Evolutionary conservation across 2,797 vertebrate species (phyloP), one percentile per base, ranked within the genome.

Genomic region (Premnoplex brunnescens): DNA sequence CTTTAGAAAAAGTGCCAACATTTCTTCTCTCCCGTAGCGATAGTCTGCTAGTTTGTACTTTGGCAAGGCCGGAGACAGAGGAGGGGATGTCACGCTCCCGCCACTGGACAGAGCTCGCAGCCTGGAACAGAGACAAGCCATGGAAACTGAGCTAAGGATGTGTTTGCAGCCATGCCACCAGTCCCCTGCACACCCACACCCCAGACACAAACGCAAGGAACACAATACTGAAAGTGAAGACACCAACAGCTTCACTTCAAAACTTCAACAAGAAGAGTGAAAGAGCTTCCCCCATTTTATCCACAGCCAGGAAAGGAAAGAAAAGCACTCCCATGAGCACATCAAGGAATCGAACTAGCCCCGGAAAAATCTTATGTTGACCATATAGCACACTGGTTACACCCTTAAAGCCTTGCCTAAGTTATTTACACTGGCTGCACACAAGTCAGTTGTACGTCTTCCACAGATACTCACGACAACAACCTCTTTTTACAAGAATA

Each of bases 1-100:
- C 98, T 99, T 99, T 98, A 99, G 97, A 98, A 99, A 99, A 99
- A 99, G 99, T 99, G 99, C 99, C 98, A 99, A 97, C 99, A 99
- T 99, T 98, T 99, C 99, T 99, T 99, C 99, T 99, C 99, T 98
- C 96, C 99, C 99, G 39, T 99, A 99, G 95, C 99, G 99, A 98
- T 99, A 99, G 97, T 99, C 99, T 98, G 99, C 99, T 97, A 99
- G 99, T 97, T 99, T 99, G 98, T 99, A 99, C 98, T 99, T 99
- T 98, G 99, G 99, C 99, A 99, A 98, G 69, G 98, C 99, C 88
- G 99, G 99, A 97, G 99, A 99, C 95, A 99, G 99, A 71, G 99
- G 99, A 97, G 99, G 99, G 80, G 99, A 99, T 85, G 98, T 99
- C 97, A 99, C 98, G 12, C 97, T 98, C 84, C 97, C 99, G 24